phyloP scores from a whole-genome alignment of 2,888 invertebrate species.

The Tromatobia lineatoria region DNA sequence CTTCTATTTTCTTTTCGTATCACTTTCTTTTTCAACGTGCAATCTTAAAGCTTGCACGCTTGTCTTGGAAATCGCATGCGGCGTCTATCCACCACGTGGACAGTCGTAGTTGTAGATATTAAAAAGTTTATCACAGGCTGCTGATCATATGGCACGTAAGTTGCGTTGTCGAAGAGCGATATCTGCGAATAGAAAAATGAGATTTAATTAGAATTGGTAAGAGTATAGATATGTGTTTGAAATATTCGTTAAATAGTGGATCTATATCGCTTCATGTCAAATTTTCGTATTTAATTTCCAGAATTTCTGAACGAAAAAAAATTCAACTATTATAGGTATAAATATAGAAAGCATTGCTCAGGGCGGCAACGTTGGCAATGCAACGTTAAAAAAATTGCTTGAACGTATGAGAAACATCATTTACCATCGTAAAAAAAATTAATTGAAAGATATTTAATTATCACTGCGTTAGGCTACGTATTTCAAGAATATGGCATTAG shows the following conservation, averaged over 20 bases:
- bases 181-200: constrained; percentile 72
- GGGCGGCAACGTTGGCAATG: no score
- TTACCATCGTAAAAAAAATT: no score
- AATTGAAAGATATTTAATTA: no score
- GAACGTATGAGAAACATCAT: no score
- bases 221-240: background rate
- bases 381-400: no score
- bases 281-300: background rate
- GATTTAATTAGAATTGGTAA: constrained; percentile 32
- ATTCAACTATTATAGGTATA: background rate
- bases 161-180: constrained; percentile 74
- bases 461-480: no score
- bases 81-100: constrained; percentile 34
- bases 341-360: no score
- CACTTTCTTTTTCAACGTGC: constrained; percentile 14
- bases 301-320: background rate
- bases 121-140: constrained; percentile 83
- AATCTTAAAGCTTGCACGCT: constrained; percentile 27
- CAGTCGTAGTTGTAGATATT: constrained; percentile 30
- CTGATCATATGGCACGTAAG: constrained; percentile 83
- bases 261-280: constrained; percentile 14
- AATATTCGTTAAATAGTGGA: constrained; percentile 14
- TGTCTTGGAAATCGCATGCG: constrained; percentile 16
- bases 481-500: no score
- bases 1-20: background rate